Conservation (phyloP, 2,113 vertebrate genomes). For the Mixornis gularis region DNA sequence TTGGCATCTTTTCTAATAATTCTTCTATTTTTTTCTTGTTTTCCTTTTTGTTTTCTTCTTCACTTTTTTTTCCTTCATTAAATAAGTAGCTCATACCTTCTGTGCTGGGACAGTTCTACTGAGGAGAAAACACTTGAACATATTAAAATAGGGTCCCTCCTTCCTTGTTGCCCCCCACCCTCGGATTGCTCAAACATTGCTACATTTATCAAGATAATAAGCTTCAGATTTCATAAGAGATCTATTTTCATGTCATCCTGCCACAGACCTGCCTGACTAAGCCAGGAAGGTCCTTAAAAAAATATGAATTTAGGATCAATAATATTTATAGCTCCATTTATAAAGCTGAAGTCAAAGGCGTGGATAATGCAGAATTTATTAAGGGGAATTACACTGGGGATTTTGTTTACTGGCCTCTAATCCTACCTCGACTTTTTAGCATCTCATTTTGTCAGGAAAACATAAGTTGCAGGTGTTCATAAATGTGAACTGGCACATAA, state of each 20-base stretch:
- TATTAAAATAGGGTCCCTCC: not conserved
- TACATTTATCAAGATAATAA: conserved; percentile 33
- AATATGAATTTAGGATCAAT: conserved; percentile 29
- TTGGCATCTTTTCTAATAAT: not conserved
- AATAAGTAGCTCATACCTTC: not conserved
- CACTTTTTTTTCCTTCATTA: not conserved
- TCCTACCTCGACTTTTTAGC: not conserved
- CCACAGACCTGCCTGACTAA: not conserved
- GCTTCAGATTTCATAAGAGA: not conserved
- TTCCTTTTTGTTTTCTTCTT: not conserved
- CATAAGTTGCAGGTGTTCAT: conserved; percentile 9
- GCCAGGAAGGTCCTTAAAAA: conserved; percentile 27
- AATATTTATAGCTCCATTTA: conserved; percentile 41
- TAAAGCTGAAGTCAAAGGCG: conserved; percentile 29
- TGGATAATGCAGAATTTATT: conserved; percentile 8
- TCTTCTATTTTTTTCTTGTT: not conserved
- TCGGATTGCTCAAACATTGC: not conserved
- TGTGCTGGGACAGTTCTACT: not conserved
- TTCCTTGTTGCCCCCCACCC: not conserved
- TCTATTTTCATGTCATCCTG: conserved; percentile 26
- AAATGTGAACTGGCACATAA: not conserved
- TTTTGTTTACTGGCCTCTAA: conserved; percentile 15
- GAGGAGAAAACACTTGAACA: not conserved
- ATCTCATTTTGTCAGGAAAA: not conserved
- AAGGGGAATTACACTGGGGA: not conserved